Percentiles rank a stretch among this genome's conserved stretches.
Conservation (phyloP, 2,888 invertebrate genomes). For the Melitaea athalia region DNA sequence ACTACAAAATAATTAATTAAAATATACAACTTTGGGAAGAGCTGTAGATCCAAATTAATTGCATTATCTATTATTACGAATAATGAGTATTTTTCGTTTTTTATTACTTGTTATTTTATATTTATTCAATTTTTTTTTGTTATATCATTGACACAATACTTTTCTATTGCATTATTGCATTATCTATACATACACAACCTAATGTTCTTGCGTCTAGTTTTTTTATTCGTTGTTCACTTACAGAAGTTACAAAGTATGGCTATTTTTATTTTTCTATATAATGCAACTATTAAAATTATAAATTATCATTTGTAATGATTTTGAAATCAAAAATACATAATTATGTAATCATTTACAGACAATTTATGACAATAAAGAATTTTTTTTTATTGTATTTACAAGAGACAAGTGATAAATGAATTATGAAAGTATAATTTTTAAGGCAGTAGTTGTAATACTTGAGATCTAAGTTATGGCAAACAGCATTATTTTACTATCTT, state of each 20-base stretch:
- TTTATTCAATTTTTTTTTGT: neutral
- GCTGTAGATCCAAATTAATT: slow-evolving; percentile 15
- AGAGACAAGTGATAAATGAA: neutral
- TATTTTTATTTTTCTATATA: neutral
- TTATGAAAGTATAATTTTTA: slow-evolving; percentile 3
- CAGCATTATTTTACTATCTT: neutral
- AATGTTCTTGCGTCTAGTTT: neutral
- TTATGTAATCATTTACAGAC: too few species aligned
- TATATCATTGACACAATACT: neutral
- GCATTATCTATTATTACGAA: neutral
- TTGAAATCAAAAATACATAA: too few species aligned
- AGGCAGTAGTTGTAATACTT: slow-evolving; percentile 2
- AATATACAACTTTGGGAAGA: slow-evolving; percentile 14
- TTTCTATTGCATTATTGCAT: slow-evolving; percentile 1
- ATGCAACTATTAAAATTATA: neutral
- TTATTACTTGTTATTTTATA: neutral
- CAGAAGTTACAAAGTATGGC: neutral
- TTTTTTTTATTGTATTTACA: slow-evolving; percentile 4
- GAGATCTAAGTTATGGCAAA: neutral
- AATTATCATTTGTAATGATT: too few species aligned
- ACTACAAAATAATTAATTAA: slow-evolving; percentile 1
- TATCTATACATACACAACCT: neutral
- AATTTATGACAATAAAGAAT: too few species aligned
- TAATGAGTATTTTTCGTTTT: neutral
- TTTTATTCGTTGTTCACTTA: neutral